These are phyloP conservation scores for Malurus splendens DNA, from an alignment of 2,797 vertebrate species.

Conservation along the genomic window DNA sequence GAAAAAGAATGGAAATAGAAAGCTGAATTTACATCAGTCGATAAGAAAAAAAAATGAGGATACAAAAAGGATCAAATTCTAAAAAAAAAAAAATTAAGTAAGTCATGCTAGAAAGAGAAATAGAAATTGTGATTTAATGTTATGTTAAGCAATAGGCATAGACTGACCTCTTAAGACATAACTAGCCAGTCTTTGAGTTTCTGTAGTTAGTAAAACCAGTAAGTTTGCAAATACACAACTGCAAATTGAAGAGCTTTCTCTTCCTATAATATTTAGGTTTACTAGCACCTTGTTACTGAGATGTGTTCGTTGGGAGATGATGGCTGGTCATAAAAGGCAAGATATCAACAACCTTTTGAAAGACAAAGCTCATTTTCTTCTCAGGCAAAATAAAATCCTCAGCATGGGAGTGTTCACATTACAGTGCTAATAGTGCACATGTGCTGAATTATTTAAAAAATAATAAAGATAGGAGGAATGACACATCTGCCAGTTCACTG, in stretches of 20 bases:
- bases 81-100: neutral
- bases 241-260: neutral
- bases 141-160: neutral
- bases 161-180: neutral
- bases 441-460: constrained; percentile 56
- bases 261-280: neutral
- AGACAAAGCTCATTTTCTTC: constrained; percentile 20
- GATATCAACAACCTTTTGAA: constrained; percentile 11
- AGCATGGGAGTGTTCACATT: neutral
- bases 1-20: constrained; percentile 13
- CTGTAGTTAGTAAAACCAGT: neutral
- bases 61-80: neutral
- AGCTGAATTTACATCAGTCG: constrained; percentile 32
- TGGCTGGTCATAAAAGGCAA: neutral
- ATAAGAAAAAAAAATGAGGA: neutral
- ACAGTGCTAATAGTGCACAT: constrained; percentile 3
- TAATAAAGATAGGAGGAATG: constrained; percentile 28
- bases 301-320: neutral
- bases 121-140: constrained; percentile 12
- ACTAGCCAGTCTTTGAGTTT: neutral
- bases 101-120: neutral
- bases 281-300: neutral
- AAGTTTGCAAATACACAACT: neutral
- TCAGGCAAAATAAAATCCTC: constrained; percentile 39
- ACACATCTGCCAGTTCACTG: neutral